These are phyloP conservation scores for Lampropteryx suffumata DNA, from an alignment of 2,888 invertebrate genomes.

Conservation along the genomic window DNA sequence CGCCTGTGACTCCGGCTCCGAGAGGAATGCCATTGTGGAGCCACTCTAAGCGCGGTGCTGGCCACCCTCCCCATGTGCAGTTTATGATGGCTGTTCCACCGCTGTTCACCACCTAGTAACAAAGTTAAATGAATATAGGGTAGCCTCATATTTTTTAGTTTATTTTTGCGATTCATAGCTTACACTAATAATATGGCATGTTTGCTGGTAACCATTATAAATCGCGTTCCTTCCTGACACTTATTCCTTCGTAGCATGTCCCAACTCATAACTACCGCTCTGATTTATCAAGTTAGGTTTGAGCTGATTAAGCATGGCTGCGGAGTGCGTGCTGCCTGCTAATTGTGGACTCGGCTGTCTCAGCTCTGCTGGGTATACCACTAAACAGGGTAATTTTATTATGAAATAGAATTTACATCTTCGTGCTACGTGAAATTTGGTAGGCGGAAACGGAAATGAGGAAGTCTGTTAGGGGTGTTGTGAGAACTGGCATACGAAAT, in stretches of 20 bases:
- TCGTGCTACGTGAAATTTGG: constrained; percentile 8
- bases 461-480: neutral
- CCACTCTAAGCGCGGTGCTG: constrained; percentile 88
- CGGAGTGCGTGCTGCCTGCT: constrained; percentile 19
- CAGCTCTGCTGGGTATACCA: constrained; percentile 10
- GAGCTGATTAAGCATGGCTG: constrained; percentile 18
- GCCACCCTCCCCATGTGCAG: constrained; percentile 92
- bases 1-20: constrained; percentile 69
- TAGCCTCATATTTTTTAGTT: neutral
- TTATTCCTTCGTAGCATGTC: constrained; percentile 22
- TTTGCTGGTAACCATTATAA: constrained; percentile 3
- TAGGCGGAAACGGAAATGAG: constrained; percentile 5
- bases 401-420: constrained; percentile 19
- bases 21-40: constrained; percentile 88
- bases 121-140: no score
- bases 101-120: constrained; percentile 89
- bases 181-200: neutral
- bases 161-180: neutral
- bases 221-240: constrained; percentile 23
- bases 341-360: constrained; percentile 22
- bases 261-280: constrained; percentile 22
- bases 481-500: neutral
- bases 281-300: constrained; percentile 18
- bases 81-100: constrained; percentile 92
- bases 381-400: constrained; percentile 14